Base-by-base conservation (phyloP, 2,888 invertebrate genomes). In the Scaptomyza caliginosa region DNA sequence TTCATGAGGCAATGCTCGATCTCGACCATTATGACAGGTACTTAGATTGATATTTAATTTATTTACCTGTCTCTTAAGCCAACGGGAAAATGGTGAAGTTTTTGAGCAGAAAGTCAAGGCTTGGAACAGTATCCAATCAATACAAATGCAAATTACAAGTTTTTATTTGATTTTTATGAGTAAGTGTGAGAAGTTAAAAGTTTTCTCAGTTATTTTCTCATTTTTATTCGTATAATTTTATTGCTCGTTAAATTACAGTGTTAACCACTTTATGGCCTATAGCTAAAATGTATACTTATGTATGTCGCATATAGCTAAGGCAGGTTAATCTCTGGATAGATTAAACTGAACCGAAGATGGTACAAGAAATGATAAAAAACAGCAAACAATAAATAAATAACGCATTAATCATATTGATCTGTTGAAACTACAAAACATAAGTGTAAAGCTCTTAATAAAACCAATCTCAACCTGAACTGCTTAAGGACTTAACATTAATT, bases 401-500 rank as follows among this genome's bases (percentile, higher is more conserved):
- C 8, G 16, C 11, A n/a, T 49, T 16, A 16, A 24, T 8, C 32
- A 4, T 7, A 34, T 16, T 3, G n/a, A n/a, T n/a, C n/a, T n/a
- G 23, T 16, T 48, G 2, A 3, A 17, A 23, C 28, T 7, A 7
- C 24, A 32, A 13, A 30, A 51, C 11, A 24, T 21, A n/a, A n/a
- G 13, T 40, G 40, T n/a, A n/a, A 30, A 30, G n/a, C n/a, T 6
- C n/a, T 8, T 45, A 32, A 21, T 30, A 13, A n/a, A 30, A n/a
- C 19, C 2, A 19, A n/a, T 13, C 16, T 50, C 5, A 10, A 24
- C 28, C 32, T 32, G 23, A 4, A 16, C 19, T n/a, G 34, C 13
- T 36, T 58, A 38, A 52, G 36, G 42, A 45, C 34, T 38, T 50
- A 32, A 40, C 39, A 60, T 67, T 56, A 71, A 73, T 72, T 60